These are phyloP conservation scores for Platyscapa corneri DNA, from an alignment of 1,140 invertebrate genomes.

Conservation along the genomic window DNA sequence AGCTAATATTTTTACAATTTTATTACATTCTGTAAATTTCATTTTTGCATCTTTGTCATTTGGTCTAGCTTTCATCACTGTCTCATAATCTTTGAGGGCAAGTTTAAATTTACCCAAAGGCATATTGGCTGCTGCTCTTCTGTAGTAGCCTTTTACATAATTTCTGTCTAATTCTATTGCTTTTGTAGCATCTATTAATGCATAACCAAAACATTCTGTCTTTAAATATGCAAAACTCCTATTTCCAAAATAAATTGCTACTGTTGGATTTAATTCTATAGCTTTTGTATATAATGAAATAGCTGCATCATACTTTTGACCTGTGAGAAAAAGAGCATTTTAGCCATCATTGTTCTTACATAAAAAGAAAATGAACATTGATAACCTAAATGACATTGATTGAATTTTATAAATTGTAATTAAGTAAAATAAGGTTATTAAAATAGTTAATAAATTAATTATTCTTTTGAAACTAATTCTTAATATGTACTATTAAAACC, in stretches of 20 bases:
- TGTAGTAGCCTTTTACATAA: conserved; percentile 96
- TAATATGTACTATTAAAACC: background rate
- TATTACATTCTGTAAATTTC: conserved; percentile 96
- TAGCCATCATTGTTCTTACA: background rate
- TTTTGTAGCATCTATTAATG: conserved; percentile 91
- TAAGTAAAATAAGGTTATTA: background rate
- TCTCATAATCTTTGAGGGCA: conserved; percentile 97
- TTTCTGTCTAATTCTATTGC: conserved; percentile 91
- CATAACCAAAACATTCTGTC: conserved; percentile 95
- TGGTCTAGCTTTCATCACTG: conserved; percentile 92
- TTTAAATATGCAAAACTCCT: conserved; percentile 95
- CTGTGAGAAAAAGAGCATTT: conserved; percentile 76
- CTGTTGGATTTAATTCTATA: conserved; percentile 88
- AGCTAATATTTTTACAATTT: conserved; percentile 94
- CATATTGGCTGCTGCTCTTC: conserved; percentile 97
- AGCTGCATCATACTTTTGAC: conserved; percentile 91
- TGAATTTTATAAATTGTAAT: background rate
- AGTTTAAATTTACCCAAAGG: conserved; percentile 97
- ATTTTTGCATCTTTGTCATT: conserved; percentile 94
- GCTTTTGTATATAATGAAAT: conserved; percentile 94
- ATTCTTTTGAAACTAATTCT: background rate
- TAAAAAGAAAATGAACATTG: background rate
- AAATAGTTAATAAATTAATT: background rate
- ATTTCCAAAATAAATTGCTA: conserved; percentile 93
- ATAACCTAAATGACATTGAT: conserved; percentile 2